Evolutionary conservation across 2,113 vertebrate genomes (phyloP).

Genomic region (Microcebus murinus): DNA sequence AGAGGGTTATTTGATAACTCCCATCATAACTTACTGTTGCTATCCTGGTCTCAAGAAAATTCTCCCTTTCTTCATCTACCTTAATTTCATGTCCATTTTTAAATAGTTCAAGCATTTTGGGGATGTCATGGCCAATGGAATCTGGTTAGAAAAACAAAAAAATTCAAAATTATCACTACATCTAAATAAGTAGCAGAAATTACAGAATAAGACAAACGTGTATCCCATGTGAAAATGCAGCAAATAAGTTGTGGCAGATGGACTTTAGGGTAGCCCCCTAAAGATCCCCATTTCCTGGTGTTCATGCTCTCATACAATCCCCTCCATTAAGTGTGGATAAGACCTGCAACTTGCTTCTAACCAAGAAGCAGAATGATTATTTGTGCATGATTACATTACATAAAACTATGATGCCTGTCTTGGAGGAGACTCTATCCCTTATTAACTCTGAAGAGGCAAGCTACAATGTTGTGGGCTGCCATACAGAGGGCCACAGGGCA

Average conservation of each 20-base stretch:
- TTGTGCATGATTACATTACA: background rate
- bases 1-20: no score
- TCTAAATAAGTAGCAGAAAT: slow-evolving; percentile 56
- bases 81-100: no score
- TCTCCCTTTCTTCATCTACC: no score
- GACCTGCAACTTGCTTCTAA: no score
- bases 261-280: background rate
- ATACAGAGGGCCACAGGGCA: background rate
- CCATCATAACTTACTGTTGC: no score
- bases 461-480: background rate
- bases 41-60: no score
- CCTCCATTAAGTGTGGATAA: no score
- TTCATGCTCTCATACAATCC: no score
- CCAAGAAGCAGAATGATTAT: no score
- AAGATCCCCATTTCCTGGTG: background rate
- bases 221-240: background rate
- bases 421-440: background rate
- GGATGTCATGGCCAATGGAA: slow-evolving; percentile 89
- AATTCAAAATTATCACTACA: slow-evolving; percentile 45
- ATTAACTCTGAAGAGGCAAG: background rate
- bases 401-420: background rate
- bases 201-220: slow-evolving; percentile 31
- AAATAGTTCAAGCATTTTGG: slow-evolving; percentile 87
- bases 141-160: slow-evolving; percentile 82
- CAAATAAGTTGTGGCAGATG: background rate